Base-by-base conservation (phyloP, 1,140 invertebrate genomes). In the Pachyrhynchus sulphureomaculatus region DNA sequence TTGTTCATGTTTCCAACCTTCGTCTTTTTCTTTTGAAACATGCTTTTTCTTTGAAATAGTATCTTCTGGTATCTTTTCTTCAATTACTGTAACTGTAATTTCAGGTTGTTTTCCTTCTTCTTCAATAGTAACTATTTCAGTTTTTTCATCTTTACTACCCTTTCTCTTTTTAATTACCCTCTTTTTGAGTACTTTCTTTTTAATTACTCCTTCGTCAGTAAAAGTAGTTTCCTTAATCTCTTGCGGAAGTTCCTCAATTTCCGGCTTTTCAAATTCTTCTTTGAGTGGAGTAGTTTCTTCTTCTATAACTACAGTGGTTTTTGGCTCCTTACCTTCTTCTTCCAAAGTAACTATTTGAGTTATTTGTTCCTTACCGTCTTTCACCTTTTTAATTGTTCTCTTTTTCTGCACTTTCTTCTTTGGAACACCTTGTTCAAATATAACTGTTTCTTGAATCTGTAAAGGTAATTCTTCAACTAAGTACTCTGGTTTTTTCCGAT, bases 71-170 rank as follows among this genome's bases (percentile, higher is more conserved):
- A 21, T 9, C 66, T 45, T 59, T 70, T 67, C 65, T 3, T 74
- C 76, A 15, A 79, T 73, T 0, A 77, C 73, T 64, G 72, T 70
- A 39, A 76, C 72, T 13, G 75, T 72, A 20, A 73, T 71, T 62
- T 77, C 68, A 8, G 75, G 71, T 34, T 67, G 58, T 60, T 78
- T 68, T 42, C 70, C 75, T 52, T 77, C 76, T 51, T 70, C 73
- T 47, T 80, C 8, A 17, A 63, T 15, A 1, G 67, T 74, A 0
- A 70, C 69, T 51, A 77, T 72, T 65, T 76, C 64, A 0, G 66
- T 72, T 3, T 70, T 66, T 57, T 70, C 67, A 54, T 69, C 47
- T 59, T 70, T 69, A 20, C 44, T 54, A 6, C 64, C 66, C 10
- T 64, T 58, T 36, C 58, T 48, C 60, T 67, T 72, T 32, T 70